These are phyloP conservation scores for Drosophila birchii DNA, from an alignment of 2,888 invertebrate species.

Conservation along the genomic window DNA sequence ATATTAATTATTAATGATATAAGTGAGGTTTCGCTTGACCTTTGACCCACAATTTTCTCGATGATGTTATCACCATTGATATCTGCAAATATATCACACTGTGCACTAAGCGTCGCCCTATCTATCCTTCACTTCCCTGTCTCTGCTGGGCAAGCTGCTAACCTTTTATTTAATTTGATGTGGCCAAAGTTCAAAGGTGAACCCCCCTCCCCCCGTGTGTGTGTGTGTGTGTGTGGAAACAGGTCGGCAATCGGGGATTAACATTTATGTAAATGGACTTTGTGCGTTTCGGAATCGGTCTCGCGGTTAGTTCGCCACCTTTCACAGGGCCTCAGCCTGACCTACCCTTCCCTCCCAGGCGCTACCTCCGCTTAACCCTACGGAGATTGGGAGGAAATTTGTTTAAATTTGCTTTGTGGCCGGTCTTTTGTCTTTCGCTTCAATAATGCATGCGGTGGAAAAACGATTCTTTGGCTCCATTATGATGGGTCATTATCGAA, in stretches of 20 bases:
- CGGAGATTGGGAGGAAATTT: conserved; percentile 37
- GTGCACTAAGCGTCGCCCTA: conserved; percentile 6
- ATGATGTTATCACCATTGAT: conserved; percentile 3
- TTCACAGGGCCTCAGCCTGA: not conserved
- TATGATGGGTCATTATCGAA: conserved; percentile 65
- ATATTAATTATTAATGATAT: not conserved
- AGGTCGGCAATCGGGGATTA: conserved; percentile 49
- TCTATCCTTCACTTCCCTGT: not conserved
- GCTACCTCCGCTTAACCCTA: not conserved
- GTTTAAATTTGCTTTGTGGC: conserved; percentile 68
- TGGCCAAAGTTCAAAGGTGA: conserved; percentile 74
- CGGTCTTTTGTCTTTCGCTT: conserved; percentile 31
- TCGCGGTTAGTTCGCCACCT: conserved; percentile 38
- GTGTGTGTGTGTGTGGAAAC: conserved; percentile 2
- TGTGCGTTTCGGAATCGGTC: conserved; percentile 45
- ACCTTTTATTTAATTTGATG: conserved; percentile 74
- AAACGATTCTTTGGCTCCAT: conserved; percentile 46
- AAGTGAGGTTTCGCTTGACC: not conserved
- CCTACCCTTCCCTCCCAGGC: not conserved
- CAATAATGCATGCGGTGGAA: conserved; percentile 55
- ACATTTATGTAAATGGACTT: conserved; percentile 72
- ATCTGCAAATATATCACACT: conserved; percentile 2
- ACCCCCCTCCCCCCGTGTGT: conserved; percentile 4
- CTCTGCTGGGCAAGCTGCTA: conserved; percentile 42
- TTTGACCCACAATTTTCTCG: not conserved